Base-by-base conservation (phyloP, 2,888 invertebrate species). In the Pyrocoelia pectoralis region DNA sequence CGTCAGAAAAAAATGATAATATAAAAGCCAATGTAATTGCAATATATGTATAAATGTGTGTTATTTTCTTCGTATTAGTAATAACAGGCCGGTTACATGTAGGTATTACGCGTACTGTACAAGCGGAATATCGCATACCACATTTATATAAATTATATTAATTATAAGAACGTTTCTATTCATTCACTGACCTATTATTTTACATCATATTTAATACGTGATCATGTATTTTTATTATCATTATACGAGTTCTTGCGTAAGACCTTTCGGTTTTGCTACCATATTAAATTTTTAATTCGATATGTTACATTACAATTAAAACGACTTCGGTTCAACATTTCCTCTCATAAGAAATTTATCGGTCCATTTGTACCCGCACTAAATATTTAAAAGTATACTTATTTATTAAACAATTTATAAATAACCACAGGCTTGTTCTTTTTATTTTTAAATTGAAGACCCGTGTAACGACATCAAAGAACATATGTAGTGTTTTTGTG, bases 401-500 rank as follows among this genome's bases (percentile, higher is more conserved):
- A 46, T 10, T 46, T 46, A 46, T 46, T 46, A 41, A 24, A 46
- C 46, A 19, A 53, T 52, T 58, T 52, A 52, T 28, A 43, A 43
- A 52, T 13, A 10, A 38, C 17, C 15, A 49, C 28, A 24, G 33
- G 49, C 48, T 38, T 18, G 46, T 29, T 48, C 46, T 48, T 33
- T 1, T 15, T 43, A 13, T 56, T 41, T 33, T 41, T 15, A 68
- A 71, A 71, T 73, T 72, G 70, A 68, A 56, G 70, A 61, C 56
- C n/a, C 66, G 12, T 64, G 68, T 60, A 70, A 63, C 66, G 66
- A 73, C 70, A 72, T 72, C 70, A 73, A 72, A 74, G 70, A 59
- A 64, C 61, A 60, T 55, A 53, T 66, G 67, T 69, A 70, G 70
- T 72, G 72, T 75, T 74, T 77, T 74, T 73, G 73, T 74, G 70